Conservation (phyloP, 2,113 vertebrate genomes). For the Nymphicus hollandicus region DNA sequence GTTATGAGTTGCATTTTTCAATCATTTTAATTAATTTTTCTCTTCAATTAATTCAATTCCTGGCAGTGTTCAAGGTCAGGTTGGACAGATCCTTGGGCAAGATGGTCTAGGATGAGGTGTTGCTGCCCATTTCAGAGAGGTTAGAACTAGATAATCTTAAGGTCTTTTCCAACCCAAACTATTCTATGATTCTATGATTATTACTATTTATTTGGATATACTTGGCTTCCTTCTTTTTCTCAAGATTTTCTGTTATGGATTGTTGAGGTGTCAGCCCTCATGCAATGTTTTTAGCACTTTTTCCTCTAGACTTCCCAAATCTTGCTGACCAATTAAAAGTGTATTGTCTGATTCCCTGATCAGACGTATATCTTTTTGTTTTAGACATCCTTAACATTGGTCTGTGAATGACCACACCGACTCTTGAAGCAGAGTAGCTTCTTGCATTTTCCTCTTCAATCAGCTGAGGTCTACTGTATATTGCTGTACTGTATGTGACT, state of each 20-base stretch:
- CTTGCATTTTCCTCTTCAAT: not conserved
- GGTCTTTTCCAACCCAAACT: not conserved
- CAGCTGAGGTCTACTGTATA: not conserved
- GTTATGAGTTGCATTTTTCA: not conserved
- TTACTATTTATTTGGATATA: not conserved
- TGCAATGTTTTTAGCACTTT: not conserved
- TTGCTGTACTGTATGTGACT: not conserved
- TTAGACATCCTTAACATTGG: not conserved
- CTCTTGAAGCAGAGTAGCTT: not conserved
- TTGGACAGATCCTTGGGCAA: not conserved
- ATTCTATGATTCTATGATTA: not conserved
- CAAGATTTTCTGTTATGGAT: not conserved
- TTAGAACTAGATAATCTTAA: rapidly evolving
- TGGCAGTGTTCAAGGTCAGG: not conserved
- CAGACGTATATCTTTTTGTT: not conserved
- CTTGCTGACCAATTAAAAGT: not conserved
- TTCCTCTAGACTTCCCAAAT: not conserved
- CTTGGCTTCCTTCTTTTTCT: not conserved
- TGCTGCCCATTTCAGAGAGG: not conserved
- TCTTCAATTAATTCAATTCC: not conserved
- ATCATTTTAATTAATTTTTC: not conserved
- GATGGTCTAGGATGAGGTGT: not conserved
- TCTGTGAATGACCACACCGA: not conserved
- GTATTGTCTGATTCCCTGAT: not conserved
- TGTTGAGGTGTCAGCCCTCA: not conserved